A percentile compares a stretch with the other conserved stretches of the same genome.
phyloP scores from a whole-genome alignment of 2,797 vertebrate genomes.

The Cetoscarus ocellatus region DNA sequence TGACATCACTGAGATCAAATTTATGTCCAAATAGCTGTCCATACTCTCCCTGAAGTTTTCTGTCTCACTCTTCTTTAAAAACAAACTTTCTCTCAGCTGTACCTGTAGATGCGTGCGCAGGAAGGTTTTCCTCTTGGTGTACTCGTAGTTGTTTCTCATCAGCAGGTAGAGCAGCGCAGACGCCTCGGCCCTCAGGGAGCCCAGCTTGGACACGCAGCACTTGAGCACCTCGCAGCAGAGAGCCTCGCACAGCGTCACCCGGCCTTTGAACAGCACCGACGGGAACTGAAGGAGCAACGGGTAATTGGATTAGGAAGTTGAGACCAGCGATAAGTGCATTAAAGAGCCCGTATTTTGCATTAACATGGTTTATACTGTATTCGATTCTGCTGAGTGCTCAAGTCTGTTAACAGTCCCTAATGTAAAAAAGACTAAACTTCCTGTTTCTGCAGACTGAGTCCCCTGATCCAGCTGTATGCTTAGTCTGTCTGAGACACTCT shows the following conservation, averaged over 20 bases:
- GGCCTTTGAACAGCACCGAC: conserved; percentile 94
- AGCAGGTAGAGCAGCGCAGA: conserved; percentile 95
- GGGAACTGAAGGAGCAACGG: conserved; percentile 86
- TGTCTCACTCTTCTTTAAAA: neutral
- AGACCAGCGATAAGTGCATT: neutral
- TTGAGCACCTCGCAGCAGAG: conserved; percentile 97
- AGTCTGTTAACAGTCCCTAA: no score
- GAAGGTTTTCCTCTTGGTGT: conserved; percentile 95
- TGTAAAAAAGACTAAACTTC: no score
- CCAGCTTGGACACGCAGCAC: conserved; percentile 95
- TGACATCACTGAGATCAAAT: no score
- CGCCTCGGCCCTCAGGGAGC: conserved; percentile 90
- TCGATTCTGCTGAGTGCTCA: no score
- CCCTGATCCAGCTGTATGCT: no score
- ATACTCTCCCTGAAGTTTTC: no score
- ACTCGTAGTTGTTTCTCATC: conserved; percentile 98
- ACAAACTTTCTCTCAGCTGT: neutral
- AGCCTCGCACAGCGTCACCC: conserved; percentile 93
- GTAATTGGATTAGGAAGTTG: conserved; percentile 34
- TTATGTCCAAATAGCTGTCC: no score
- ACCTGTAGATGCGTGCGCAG: conserved; percentile 97
- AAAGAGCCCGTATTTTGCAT: no score
- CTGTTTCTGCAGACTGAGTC: no score
- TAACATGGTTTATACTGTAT: no score
- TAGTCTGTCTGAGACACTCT: no score